phyloP scores from a whole-genome alignment of 2,113 vertebrate species.

The Oreochromis tanganicae region DNA sequence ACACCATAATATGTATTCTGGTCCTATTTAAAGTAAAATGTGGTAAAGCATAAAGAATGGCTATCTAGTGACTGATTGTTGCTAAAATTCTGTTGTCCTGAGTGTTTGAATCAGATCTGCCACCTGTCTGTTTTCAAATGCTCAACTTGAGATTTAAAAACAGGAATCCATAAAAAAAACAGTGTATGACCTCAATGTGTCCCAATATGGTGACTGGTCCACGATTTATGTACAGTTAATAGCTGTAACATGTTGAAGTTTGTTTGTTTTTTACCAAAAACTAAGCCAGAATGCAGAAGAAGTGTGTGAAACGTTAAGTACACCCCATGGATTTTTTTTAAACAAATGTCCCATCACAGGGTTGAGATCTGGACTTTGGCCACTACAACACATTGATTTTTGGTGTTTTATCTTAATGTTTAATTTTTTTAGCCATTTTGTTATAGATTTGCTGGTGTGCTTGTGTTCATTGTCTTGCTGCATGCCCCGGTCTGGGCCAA shows the following conservation, averaged over 20 bases:
- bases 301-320: neutral
- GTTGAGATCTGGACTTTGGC: neutral
- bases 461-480: neutral
- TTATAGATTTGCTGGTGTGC: neutral
- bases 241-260: neutral
- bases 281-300: neutral
- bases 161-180: neutral
- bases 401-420: neutral
- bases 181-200: neutral
- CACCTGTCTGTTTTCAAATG: neutral
- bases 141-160: neutral
- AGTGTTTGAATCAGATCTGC: neutral
- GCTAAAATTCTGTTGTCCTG: neutral
- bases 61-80: neutral
- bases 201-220: neutral
- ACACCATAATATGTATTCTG: neutral
- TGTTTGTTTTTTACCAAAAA: neutral
- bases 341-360: neutral
- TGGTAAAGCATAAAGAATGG: neutral
- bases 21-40: neutral
- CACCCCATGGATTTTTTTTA: rapidly evolving
- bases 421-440: neutral
- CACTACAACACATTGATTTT: neutral
- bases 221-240: neutral
- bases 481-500: neutral